phyloP scores from a whole-genome alignment of 2,797 vertebrate genomes.

The Eutrigla gurnardus region DNA sequence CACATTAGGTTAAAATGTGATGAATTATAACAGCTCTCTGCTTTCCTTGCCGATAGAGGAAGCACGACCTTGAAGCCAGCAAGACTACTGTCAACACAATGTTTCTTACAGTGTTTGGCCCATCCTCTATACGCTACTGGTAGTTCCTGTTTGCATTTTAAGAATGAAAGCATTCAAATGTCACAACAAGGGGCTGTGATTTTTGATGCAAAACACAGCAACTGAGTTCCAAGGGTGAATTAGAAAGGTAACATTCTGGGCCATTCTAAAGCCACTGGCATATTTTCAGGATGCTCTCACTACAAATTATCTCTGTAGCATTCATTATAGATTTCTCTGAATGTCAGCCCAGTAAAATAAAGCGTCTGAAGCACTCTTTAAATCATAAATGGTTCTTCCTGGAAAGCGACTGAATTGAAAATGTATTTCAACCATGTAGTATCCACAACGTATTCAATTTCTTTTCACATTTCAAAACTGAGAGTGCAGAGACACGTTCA shows the following conservation, averaged over 20 bases:
- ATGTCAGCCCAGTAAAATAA: conserved; percentile 11
- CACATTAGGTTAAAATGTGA: not conserved
- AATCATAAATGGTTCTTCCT: no score
- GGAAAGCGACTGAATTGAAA: not conserved
- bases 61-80: not conserved
- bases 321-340: not conserved
- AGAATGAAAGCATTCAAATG: not conserved
- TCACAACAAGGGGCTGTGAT: not conserved
- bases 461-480: not conserved
- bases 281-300: not conserved
- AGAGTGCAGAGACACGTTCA: not conserved
- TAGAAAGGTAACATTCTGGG: not conserved
- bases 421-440: not conserved
- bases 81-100: no score
- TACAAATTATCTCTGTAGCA: not conserved
- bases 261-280: not conserved
- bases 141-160: not conserved
- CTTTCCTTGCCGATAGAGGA: not conserved
- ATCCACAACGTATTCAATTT: not conserved
- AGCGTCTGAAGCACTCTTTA: not conserved
- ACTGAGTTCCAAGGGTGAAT: not conserved
- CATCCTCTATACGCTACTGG: not conserved
- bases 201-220: not conserved
- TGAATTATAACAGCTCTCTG: not conserved
- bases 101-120: not conserved